Conservation (phyloP, 2,797 vertebrate genomes). For the Chromis chromis region DNA sequence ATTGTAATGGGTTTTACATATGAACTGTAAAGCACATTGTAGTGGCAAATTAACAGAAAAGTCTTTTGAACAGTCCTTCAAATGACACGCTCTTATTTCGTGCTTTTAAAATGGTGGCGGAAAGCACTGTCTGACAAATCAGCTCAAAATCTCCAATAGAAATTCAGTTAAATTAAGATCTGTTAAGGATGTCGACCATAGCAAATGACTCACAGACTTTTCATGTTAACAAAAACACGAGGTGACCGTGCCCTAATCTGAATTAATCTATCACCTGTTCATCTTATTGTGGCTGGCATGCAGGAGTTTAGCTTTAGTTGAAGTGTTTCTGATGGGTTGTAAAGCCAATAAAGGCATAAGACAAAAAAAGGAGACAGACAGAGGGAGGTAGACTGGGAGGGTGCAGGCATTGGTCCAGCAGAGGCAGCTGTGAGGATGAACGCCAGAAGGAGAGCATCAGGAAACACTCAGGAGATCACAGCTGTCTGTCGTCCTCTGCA, state of each 20-base stretch:
- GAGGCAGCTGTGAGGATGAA: slow-evolving; percentile 66
- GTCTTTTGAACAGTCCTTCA: background rate
- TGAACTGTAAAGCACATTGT: background rate
- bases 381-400: slow-evolving; percentile 24
- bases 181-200: background rate
- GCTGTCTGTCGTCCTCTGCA: slow-evolving; percentile 12
- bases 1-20: background rate
- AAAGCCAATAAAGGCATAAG: slow-evolving; percentile 20
- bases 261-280: slow-evolving; percentile 1
- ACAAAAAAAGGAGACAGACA: slow-evolving; percentile 21
- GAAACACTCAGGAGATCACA: slow-evolving; percentile 49
- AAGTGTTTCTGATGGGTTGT: slow-evolving; percentile 7
- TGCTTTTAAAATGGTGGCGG: too few species aligned
- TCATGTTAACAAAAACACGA: slow-evolving; percentile 5
- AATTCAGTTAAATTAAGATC: background rate
- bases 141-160: background rate
- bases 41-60: background rate
- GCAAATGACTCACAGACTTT: background rate
- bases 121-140: slow-evolving; percentile 2
- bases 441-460: slow-evolving; percentile 56
- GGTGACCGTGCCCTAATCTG: slow-evolving; percentile 1
- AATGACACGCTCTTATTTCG: background rate
- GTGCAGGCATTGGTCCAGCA: slow-evolving; percentile 41
- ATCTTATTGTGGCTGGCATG: background rate
- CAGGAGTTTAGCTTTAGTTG: slow-evolving; percentile 5